Conservation (phyloP, 2,113 vertebrate genomes). For the Cephalopholis sonnerati region DNA sequence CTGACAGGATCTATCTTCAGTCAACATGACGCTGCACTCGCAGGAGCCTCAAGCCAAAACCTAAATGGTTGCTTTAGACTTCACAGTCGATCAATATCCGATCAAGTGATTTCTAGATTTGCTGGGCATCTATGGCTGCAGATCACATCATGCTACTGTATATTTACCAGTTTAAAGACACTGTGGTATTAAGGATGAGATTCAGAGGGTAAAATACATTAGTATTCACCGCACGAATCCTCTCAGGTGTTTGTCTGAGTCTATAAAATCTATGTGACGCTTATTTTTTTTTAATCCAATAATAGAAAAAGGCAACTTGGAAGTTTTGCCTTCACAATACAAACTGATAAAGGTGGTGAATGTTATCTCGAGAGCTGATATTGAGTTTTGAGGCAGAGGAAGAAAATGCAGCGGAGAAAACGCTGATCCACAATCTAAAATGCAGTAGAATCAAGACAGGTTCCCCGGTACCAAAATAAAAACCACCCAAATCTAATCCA, state of each 20-base stretch:
- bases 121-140: background rate
- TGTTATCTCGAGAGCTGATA: constrained; percentile 29
- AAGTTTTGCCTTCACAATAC: constrained; percentile 23
- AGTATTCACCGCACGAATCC: constrained; percentile 52
- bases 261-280: constrained; percentile 53
- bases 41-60: background rate
- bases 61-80: constrained; percentile 4
- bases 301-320: constrained; percentile 47
- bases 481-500: constrained; percentile 42
- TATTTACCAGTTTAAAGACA: background rate
- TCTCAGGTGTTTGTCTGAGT: constrained; percentile 49
- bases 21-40: background rate
- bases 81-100: background rate
- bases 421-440: constrained; percentile 21
- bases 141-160: background rate
- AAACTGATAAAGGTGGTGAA: constrained; percentile 26
- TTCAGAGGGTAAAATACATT: constrained; percentile 3
- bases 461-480: constrained; percentile 25
- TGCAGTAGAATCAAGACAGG: constrained; percentile 18
- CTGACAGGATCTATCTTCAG: constrained; percentile 27
- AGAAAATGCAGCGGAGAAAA: constrained; percentile 13
- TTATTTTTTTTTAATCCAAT: constrained; percentile 39
- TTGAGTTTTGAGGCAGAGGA: constrained; percentile 28
- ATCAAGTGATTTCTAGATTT: background rate
- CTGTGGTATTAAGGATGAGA: background rate